Conservation (phyloP, 2,888 invertebrate genomes). For the Nephrotoma flavescens region DNA sequence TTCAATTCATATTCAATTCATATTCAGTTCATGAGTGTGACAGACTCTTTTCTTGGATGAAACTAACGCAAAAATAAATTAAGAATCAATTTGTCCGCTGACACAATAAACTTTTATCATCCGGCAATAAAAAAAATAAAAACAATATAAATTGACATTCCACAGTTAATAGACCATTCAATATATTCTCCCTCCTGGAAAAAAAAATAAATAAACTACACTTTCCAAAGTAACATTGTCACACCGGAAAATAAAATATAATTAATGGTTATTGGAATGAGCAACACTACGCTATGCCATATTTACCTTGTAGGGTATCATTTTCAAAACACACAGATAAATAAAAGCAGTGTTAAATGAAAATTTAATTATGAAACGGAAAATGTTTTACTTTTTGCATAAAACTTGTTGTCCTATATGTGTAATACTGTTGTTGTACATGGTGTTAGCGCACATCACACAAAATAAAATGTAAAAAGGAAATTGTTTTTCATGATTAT, state of each 20-base stretch:
- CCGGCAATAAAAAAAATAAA: neutral
- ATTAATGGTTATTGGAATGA: neutral
- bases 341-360: neutral
- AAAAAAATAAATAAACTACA: neutral
- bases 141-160: neutral
- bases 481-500: neutral
- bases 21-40: too few species aligned
- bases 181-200: neutral
- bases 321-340: neutral
- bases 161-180: neutral
- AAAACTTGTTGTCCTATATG: neutral
- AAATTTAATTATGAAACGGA: neutral
- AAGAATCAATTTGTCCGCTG: too few species aligned
- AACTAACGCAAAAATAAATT: too few species aligned
- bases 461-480: neutral
- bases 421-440: neutral
- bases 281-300: neutral
- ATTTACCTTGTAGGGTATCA: neutral
- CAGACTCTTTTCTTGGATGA: too few species aligned
- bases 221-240: neutral
- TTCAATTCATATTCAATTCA: too few species aligned
- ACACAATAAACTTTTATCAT: neutral
- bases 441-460: neutral
- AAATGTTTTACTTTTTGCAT: neutral
- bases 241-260: neutral